Evolutionary conservation across 2,113 vertebrate species (phyloP), one percentile per base, ranked within the genome.

Genomic region (Haplochromis burtoni): DNA sequence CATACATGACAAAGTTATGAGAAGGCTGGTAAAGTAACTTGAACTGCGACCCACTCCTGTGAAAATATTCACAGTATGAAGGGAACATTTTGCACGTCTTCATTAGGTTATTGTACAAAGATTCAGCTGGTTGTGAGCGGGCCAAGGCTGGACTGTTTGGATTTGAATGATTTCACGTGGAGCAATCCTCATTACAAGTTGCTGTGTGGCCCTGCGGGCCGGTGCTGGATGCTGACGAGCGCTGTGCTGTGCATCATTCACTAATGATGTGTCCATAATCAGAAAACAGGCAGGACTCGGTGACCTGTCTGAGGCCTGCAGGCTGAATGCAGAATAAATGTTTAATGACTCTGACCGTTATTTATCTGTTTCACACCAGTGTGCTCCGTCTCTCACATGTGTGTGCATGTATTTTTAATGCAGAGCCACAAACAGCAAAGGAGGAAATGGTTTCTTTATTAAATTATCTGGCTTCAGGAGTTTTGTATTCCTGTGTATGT

Each of bases 401-500:
- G 7, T 5, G 63, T 78, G 21, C 68, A 45, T 29, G 9, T 47
- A 26, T 55, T 71, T 33, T 81, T 19, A 83, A 45, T 57, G 42
- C 9, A 26, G 35, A 17, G 10, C 87, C 81, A 86, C 83, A 79
- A 90, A 3, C 68, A 80, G 35, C 12, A 12, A 16, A 24, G 24
- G 38, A 84, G 73, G 86, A 89, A 87, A 87, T 79, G 16, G 24
- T 76, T 47, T 45, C 79, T 86, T 86, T 29, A 87, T 89, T 76
- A 9, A 84, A 82, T 90, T 79, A 84, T 85, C 29, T 55, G 29
- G 19, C 71, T 11, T 12, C 21, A 81, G 78, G 54, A 84, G 84
- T 42, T 55, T 73, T 81, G 71, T 78, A 4, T 61, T 88, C 19
- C 35, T 81, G 10, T 47, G 61, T 84, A 49, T 42, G 16, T 40